Conservation (phyloP, 2,888 invertebrate genomes). For the Craniophora ligustri region DNA sequence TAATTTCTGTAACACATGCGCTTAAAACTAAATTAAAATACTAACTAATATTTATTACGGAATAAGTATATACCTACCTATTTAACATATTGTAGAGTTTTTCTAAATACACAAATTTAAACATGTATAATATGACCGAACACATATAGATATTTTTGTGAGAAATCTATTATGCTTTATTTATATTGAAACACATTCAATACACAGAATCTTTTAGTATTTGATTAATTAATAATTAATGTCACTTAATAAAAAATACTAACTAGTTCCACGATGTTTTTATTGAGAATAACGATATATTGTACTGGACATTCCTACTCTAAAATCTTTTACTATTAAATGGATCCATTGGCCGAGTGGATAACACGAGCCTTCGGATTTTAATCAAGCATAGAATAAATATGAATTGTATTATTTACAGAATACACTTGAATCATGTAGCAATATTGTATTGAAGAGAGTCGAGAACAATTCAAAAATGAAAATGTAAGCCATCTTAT, state of each 20-base stretch:
- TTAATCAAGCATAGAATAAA: not conserved
- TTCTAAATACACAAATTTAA: too few species aligned
- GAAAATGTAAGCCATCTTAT: too few species aligned
- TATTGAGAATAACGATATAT: constrained; percentile 1
- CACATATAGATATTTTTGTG: too few species aligned
- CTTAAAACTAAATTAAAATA: constrained; percentile 9
- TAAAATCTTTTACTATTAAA: not conserved
- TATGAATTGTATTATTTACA: not conserved
- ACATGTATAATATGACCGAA: too few species aligned
- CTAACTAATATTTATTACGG: too few species aligned
- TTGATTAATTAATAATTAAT: constrained; percentile 28
- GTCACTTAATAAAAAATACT: constrained; percentile 33
- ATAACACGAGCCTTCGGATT: not conserved
- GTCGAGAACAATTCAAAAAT: too few species aligned
- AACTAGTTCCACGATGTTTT: constrained; percentile 30
- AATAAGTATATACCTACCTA: too few species aligned
- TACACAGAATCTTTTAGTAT: constrained; percentile 9
- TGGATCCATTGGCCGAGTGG: not conserved
- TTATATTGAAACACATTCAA: too few species aligned
- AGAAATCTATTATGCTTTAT: too few species aligned
- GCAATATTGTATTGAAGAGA: too few species aligned
- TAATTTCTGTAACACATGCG: constrained; percentile 34
- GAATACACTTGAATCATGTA: too few species aligned
- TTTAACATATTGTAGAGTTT: too few species aligned
- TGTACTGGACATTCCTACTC: constrained; percentile 14